Evolutionary conservation across 2,113 vertebrate genomes (phyloP).

Genomic region (Pangasianodon hypophthalmus): DNA sequence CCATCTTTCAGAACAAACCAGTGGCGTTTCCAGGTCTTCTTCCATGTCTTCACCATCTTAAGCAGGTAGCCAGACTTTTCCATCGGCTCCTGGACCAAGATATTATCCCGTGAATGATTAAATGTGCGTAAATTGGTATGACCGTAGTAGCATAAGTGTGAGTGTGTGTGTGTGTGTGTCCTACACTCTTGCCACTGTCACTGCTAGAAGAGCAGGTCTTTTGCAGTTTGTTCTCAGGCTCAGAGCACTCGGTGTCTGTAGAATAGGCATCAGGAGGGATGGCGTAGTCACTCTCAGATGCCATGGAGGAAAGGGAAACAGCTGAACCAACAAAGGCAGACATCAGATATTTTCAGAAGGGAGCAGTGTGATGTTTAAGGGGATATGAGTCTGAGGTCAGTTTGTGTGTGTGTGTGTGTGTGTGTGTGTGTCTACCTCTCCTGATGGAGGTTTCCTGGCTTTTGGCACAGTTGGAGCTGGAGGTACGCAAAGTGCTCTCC

Average conservation of each 20-base stretch:
- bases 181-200: slow-evolving; percentile 89
- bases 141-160: neutral
- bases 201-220: slow-evolving; percentile 86
- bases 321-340: slow-evolving; percentile 67
- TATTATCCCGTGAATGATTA: neutral
- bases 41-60: slow-evolving; percentile 93
- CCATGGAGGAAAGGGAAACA: slow-evolving; percentile 90
- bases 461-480: slow-evolving; percentile 76
- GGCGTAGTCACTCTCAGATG: slow-evolving; percentile 96
- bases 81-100: slow-evolving; percentile 82
- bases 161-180: slow-evolving; percentile 35
- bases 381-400: neutral
- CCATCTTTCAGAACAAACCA: slow-evolving; percentile 99
- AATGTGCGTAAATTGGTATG: neutral
- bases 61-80: slow-evolving; percentile 97
- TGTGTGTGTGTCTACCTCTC: slow-evolving; percentile 77
- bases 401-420: neutral
- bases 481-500: slow-evolving; percentile 83
- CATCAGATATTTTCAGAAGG: neutral
- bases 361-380: neutral
- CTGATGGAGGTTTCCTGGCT: slow-evolving; percentile 86
- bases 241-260: slow-evolving; percentile 87
- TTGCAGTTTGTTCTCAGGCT: slow-evolving; percentile 91
- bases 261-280: slow-evolving; percentile 96
- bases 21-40: slow-evolving; percentile 94